Conservation (phyloP, 2,113 vertebrate species). For the Telmatochromis brichardi region DNA sequence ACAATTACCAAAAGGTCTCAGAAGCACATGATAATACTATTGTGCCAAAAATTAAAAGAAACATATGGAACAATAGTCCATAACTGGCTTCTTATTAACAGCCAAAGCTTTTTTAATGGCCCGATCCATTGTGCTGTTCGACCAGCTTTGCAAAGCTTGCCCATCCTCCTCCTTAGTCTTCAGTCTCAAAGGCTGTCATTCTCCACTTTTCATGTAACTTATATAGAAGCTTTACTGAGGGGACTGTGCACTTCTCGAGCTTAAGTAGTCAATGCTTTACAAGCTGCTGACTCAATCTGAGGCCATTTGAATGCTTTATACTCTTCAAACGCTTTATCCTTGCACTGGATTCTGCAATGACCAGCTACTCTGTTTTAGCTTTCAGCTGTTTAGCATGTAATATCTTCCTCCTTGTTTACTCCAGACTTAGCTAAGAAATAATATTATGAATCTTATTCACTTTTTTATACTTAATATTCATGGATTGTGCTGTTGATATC, state of each 20-base stretch:
- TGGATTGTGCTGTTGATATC: neutral
- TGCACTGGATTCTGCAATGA: neutral
- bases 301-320: neutral
- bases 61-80: neutral
- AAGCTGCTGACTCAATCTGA: neutral
- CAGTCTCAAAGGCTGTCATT: neutral
- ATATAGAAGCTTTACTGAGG: neutral
- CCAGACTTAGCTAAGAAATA: neutral
- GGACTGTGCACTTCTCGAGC: neutral
- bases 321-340: neutral
- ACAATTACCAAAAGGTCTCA: neutral
- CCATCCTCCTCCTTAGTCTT: neutral
- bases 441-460: neutral
- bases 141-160: neutral
- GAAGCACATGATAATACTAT: neutral
- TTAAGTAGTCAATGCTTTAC: neutral
- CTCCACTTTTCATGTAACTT: neutral
- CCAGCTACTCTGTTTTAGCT: neutral
- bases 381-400: neutral
- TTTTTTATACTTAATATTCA: neutral
- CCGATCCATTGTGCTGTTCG: neutral
- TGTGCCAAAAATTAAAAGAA: neutral
- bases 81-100: neutral
- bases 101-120: neutral
- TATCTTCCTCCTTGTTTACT: neutral